Evolutionary conservation across 1,140 invertebrate species (phyloP).

Genomic region (Apis dorsata): DNA sequence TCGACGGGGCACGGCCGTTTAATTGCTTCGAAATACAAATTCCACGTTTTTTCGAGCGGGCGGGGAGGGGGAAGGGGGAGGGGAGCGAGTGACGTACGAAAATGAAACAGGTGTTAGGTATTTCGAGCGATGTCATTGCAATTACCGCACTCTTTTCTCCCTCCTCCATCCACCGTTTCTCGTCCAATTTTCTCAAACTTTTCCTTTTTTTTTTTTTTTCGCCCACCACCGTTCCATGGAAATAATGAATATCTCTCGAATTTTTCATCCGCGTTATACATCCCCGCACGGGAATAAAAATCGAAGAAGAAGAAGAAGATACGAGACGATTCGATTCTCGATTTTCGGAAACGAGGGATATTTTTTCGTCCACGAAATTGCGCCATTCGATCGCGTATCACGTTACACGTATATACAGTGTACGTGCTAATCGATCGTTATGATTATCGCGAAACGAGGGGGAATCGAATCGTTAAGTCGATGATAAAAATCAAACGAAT

Average conservation of each 20-base stretch:
- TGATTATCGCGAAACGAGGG: too few relatives aligned
- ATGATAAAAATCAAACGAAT: too few relatives aligned
- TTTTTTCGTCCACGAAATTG: too few relatives aligned
- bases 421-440: too few relatives aligned
- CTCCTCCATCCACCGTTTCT: background rate
- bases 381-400: too few relatives aligned
- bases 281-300: conserved; percentile 46
- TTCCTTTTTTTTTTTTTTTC: background rate
- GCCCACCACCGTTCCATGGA: too few relatives aligned
- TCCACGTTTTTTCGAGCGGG: background rate
- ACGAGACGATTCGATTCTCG: too few relatives aligned
- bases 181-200: conserved; percentile 49
- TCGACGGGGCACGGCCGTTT: conserved; percentile 4
- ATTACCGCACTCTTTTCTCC: background rate
- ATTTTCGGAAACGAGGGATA: too few relatives aligned
- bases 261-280: too few relatives aligned
- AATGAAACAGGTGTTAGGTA: background rate
- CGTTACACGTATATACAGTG: too few relatives aligned
- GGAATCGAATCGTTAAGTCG: too few relatives aligned
- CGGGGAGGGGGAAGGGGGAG: too few relatives aligned
- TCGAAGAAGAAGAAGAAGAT: background rate
- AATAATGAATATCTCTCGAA: background rate
- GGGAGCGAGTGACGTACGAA: background rate
- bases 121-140: conserved; percentile 8
- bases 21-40: conserved; percentile 5